Evolutionary conservation across 1,140 invertebrate species (phyloP).

Genomic region (Micrasema minimum): DNA sequence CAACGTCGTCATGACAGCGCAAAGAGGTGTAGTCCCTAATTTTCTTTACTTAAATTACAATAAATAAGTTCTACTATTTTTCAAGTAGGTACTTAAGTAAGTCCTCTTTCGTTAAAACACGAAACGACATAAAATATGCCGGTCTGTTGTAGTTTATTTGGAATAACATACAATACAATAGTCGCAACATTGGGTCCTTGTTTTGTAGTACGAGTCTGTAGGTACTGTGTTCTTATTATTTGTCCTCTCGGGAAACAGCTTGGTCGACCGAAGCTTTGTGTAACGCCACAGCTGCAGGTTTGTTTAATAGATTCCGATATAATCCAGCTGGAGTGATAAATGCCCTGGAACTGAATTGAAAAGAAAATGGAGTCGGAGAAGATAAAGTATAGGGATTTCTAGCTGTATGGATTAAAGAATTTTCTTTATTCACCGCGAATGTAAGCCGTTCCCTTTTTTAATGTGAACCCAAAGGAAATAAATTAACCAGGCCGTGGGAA

Average conservation of each 20-base stretch:
- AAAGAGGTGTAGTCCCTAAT: too few relatives aligned
- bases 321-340: slow-evolving; percentile 26
- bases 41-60: too few relatives aligned
- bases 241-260: slow-evolving; percentile 11
- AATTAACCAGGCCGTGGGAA: not conserved
- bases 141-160: too few relatives aligned
- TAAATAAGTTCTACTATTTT: too few relatives aligned
- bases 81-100: too few relatives aligned
- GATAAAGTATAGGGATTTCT: slow-evolving; percentile 26
- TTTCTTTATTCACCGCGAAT: slow-evolving; percentile 1
- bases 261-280: slow-evolving; percentile 13
- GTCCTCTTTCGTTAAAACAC: not conserved
- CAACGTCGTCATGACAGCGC: too few relatives aligned
- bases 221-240: too few relatives aligned
- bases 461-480: slow-evolving; percentile 8
- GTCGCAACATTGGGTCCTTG: too few relatives aligned
- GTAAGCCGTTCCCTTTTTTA: slow-evolving; percentile 11
- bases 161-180: not conserved
- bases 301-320: slow-evolving; percentile 39
- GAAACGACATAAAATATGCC: not conserved
- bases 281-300: slow-evolving; percentile 28
- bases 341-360: slow-evolving; percentile 28
- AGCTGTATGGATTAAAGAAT: slow-evolving; percentile 27
- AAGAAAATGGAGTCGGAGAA: slow-evolving; percentile 31
- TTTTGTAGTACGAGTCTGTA: too few relatives aligned